A percentile compares a stretch with the other conserved stretches of the same genome.
Conservation (phyloP, 2,888 invertebrate species). For the Ernsta delagoae region DNA sequence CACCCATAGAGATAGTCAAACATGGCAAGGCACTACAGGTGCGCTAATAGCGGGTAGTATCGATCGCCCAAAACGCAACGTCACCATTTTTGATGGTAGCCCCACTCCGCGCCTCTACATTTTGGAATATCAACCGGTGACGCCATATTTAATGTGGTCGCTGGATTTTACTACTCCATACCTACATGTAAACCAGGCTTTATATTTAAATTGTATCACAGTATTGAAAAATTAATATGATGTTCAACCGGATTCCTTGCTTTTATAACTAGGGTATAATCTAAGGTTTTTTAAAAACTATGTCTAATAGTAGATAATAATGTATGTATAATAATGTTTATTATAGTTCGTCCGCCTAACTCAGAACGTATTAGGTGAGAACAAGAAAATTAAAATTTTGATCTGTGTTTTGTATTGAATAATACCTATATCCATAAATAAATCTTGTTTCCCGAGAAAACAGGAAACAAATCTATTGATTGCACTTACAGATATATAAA, state of each 20-base stretch:
- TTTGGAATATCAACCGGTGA: constrained; percentile 16
- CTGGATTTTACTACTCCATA: background rate
- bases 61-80: constrained; percentile 64
- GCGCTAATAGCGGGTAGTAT: constrained; percentile 44
- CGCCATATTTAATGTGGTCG: constrained; percentile 8
- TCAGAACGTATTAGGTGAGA: no score
- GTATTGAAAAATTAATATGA: no score
- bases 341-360: no score
- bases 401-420: no score
- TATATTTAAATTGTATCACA: no score
- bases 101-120: constrained; percentile 31
- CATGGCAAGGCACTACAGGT: constrained; percentile 4
- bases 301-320: no score
- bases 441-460: background rate
- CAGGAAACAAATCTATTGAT: background rate
- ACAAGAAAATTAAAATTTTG: no score
- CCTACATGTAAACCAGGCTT: no score
- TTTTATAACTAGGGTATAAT: no score
- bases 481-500: background rate
- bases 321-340: no score
- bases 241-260: no score
- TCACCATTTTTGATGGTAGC: constrained; percentile 72
- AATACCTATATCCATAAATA: background rate
- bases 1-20: background rate
- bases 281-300: no score